phyloP scores from a whole-genome alignment of 2,888 invertebrate species.

The Acrocera orbiculus region DNA sequence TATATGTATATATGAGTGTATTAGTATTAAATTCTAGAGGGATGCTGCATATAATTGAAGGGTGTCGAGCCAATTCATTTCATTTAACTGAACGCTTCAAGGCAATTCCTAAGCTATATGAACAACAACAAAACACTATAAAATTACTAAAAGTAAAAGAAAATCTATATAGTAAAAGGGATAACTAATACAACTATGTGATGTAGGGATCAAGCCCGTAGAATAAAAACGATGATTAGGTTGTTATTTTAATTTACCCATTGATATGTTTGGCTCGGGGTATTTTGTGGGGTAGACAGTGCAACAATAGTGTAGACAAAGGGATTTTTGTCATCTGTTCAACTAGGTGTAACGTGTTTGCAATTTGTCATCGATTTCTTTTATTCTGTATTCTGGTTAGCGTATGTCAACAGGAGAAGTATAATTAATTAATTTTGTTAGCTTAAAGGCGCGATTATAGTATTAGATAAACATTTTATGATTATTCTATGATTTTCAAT shows the following conservation, averaged over 20 bases:
- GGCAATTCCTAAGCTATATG: conserved; percentile 10
- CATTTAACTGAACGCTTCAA: conserved; percentile 15
- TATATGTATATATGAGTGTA: no score
- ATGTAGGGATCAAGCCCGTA: conserved; percentile 9
- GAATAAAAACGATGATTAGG: conserved; percentile 28
- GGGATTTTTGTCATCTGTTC: conserved; percentile 15
- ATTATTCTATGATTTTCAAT: no score
- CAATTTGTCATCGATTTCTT: conserved; percentile 14
- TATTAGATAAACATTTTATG: no score
- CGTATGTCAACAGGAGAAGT: conserved; percentile 12
- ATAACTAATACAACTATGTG: conserved; percentile 9
- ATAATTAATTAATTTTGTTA: conserved; percentile 5
- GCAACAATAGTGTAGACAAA: conserved; percentile 1
- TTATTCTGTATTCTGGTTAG: conserved; percentile 11
- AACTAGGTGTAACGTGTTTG: conserved; percentile 33
- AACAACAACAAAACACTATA: conserved; percentile 4
- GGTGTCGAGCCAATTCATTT: conserved; percentile 20
- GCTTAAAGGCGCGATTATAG: no score
- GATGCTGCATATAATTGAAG: conserved; percentile 14
- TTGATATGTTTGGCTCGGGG: conserved; percentile 22
- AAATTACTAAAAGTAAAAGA: not conserved
- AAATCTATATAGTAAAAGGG: not conserved
- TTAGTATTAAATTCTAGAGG: conserved; percentile 2
- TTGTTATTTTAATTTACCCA: conserved; percentile 34
- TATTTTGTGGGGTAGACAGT: conserved; percentile 14